phyloP scores from a whole-genome alignment of 92 coral and sea anemone genomes.

The Zoanthus sansibaricus region DNA sequence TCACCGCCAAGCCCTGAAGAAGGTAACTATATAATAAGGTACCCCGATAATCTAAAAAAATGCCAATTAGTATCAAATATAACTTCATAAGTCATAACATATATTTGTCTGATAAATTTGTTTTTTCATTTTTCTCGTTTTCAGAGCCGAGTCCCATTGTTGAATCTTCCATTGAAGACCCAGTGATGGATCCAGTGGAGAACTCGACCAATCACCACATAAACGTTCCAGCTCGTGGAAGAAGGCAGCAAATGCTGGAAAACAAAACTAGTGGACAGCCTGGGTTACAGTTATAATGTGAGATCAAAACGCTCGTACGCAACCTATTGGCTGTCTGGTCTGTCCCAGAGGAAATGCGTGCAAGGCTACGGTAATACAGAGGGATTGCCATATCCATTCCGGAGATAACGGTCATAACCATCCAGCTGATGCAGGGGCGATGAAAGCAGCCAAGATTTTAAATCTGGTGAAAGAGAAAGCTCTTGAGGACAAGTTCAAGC shows the following conservation, averaged over 20 bases:
- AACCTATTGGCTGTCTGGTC: conserved; percentile 31
- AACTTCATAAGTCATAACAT: too few relatives aligned
- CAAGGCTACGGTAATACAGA: background rate
- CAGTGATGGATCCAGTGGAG: too few relatives aligned
- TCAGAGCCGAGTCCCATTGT: too few relatives aligned
- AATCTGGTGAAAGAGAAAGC: background rate
- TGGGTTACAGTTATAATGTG: conserved; percentile 32
- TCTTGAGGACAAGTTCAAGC: background rate
- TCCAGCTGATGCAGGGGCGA: background rate
- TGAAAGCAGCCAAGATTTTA: background rate
- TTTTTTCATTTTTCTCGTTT: too few relatives aligned
- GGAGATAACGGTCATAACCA: background rate
- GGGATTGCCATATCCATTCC: background rate
- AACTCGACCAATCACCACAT: too few relatives aligned
- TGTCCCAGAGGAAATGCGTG: conserved; percentile 23
- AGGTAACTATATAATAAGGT: too few relatives aligned
- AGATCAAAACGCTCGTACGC: background rate
- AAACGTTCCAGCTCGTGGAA: too few relatives aligned
- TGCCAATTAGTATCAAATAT: too few relatives aligned
- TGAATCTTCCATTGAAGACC: too few relatives aligned
- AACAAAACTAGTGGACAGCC: conserved; percentile 7
- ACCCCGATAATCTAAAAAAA: too few relatives aligned
- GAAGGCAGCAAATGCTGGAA: conserved; percentile 6
- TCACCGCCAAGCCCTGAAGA: too few relatives aligned
- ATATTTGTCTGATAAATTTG: too few relatives aligned